phyloP scores from a whole-genome alignment of 2,888 invertebrate genomes.

The Synergus japonicus region DNA sequence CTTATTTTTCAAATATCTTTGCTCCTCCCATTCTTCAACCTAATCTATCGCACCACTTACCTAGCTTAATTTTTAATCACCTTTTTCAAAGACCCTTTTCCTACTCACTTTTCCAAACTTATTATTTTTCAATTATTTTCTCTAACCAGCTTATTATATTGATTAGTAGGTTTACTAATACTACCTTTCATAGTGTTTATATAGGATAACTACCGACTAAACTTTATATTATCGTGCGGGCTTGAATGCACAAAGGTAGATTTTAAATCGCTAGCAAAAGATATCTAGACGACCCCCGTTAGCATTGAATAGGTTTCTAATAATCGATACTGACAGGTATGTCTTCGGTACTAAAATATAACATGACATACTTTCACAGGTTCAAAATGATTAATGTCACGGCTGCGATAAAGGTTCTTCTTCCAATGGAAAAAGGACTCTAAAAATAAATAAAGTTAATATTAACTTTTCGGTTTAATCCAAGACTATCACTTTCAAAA shows the following conservation, averaged over 20 bases:
- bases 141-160: not conserved
- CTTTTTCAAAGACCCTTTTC: too few species aligned
- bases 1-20: too few species aligned
- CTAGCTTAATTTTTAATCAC: too few species aligned
- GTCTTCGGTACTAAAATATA: conserved; percentile 38
- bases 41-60: too few species aligned
- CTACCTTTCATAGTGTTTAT: not conserved
- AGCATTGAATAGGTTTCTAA: conserved; percentile 38
- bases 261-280: conserved; percentile 16
- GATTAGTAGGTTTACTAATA: not conserved
- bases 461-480: not conserved
- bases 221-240: conserved; percentile 4
- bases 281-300: conserved; percentile 18
- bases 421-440: not conserved
- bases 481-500: not conserved
- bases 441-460: not conserved
- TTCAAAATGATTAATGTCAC: conserved; percentile 39
- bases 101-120: too few species aligned
- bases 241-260: conserved; percentile 28
- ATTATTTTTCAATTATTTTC: too few species aligned
- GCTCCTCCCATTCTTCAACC: too few species aligned
- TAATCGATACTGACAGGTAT: conserved; percentile 37
- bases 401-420: conserved; percentile 29
- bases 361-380: conserved; percentile 40
- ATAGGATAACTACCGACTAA: not conserved